Conservation (phyloP, 2,888 invertebrate species). For the Lycaena phlaeas region DNA sequence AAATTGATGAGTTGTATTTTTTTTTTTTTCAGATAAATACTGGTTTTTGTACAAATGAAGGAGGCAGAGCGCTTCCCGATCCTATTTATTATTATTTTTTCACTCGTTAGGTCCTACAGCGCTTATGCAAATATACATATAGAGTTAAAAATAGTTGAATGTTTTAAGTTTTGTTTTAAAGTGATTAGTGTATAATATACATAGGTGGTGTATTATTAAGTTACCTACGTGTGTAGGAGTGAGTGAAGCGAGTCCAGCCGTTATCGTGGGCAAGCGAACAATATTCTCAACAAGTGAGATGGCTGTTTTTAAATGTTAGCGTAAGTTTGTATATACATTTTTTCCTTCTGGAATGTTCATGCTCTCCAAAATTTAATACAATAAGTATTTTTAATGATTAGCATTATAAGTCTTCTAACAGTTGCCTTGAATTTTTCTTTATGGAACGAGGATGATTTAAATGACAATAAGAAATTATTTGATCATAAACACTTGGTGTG, state of each 20-base stretch:
- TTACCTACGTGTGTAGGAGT: conserved; percentile 42
- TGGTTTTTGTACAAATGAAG: conserved; percentile 62
- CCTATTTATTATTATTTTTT: conserved; percentile 64
- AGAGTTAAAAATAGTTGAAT: conserved; percentile 47
- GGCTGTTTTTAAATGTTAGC: conserved; percentile 12
- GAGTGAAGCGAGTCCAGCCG: conserved; percentile 21
- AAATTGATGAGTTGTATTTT: too few species aligned
- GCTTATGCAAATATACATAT: conserved; percentile 62
- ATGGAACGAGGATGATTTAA: background rate
- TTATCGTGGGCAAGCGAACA: conserved; percentile 6
- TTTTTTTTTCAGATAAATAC: conserved; percentile 41
- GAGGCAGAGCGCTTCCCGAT: conserved; percentile 43
- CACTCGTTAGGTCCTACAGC: conserved; percentile 62
- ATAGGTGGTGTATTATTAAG: conserved; percentile 31
- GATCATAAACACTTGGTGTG: background rate
- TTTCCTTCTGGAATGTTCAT: conserved; percentile 3
- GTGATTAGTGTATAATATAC: conserved; percentile 32
- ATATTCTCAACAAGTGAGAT: conserved; percentile 9
- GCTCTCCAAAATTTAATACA: conserved; percentile 1
- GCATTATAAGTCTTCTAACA: background rate
- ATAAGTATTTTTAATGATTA: conserved; percentile 4
- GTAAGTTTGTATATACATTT: conserved; percentile 12
- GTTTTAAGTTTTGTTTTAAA: conserved; percentile 51
- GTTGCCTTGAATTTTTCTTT: conserved; percentile 5
- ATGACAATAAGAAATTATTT: conserved; percentile 6